These are phyloP conservation scores for Cotesia vestalis DNA, from an alignment of 1,140 invertebrate species.

Conservation along the genomic window DNA sequence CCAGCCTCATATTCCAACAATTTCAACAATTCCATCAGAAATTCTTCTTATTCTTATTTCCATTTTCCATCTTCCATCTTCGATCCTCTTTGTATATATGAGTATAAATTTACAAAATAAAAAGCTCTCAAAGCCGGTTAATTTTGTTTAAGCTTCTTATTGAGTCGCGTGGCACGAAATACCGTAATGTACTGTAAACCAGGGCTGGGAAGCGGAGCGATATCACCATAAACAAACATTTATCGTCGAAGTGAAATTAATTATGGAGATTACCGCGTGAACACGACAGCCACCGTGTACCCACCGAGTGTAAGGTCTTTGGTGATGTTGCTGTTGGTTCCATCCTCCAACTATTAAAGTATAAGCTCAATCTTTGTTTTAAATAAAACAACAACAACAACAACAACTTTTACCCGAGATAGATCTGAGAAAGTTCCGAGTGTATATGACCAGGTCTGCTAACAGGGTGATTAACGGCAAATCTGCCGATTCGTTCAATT, in stretches of 20 bases:
- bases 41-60: too few species aligned
- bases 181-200: constrained; percentile 3
- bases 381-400: too few species aligned
- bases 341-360: too few species aligned
- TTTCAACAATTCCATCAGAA: too few species aligned
- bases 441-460: too few species aligned
- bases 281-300: constrained; percentile 30
- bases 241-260: constrained; percentile 42
- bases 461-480: constrained; percentile 35
- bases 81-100: too few species aligned
- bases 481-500: constrained; percentile 46
- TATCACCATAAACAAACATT: constrained; percentile 35
- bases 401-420: too few species aligned
- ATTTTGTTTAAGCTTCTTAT: constrained; percentile 1
- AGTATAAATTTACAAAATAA: too few species aligned
- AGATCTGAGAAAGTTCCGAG: too few species aligned
- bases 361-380: too few species aligned
- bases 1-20: too few species aligned
- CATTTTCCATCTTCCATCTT: too few species aligned
- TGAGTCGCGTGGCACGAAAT: constrained; percentile 20
- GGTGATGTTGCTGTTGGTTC: neutral
- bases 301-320: constrained; percentile 19
- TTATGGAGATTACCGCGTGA: constrained; percentile 34
- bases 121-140: neutral
- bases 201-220: constrained; percentile 16